Evolutionary conservation across 2,113 vertebrate species (phyloP).

Genomic region (Pitta sordida): DNA sequence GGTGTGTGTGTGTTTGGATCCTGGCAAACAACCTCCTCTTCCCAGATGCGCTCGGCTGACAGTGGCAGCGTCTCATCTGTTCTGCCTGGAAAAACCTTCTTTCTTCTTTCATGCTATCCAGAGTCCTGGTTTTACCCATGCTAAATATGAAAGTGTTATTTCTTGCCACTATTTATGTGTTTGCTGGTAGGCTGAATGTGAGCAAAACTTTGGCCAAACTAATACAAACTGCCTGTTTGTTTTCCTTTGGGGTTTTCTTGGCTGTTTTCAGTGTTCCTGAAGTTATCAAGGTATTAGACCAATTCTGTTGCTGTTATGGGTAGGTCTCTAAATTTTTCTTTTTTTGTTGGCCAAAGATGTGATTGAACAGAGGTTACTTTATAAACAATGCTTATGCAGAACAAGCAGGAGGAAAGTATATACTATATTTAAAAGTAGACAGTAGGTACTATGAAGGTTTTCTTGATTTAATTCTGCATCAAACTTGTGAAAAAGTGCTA

Average conservation of each 20-base stretch:
- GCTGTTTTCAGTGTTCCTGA: not conserved
- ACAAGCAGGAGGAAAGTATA: not conserved
- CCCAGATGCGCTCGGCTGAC: accelerated
- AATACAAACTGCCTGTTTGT: not conserved
- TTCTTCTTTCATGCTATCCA: accelerated
- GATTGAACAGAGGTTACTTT: not conserved
- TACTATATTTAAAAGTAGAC: not conserved
- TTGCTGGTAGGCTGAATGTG: not conserved
- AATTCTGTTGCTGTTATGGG: not conserved
- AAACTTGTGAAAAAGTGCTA: not conserved
- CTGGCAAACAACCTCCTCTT: accelerated
- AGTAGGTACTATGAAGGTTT: not conserved
- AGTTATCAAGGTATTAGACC: not conserved
- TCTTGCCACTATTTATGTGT: accelerated
- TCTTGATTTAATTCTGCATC: not conserved
- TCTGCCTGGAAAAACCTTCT: not conserved
- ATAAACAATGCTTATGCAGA: not conserved
- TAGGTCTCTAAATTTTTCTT: not conserved
- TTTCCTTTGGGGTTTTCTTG: not conserved
- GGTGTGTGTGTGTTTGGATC: not conserved
- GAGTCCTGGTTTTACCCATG: not conserved
- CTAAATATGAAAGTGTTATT: accelerated
- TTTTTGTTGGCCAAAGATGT: not conserved
- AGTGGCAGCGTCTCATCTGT: accelerated
- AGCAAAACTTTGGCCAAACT: not conserved